Base-by-base conservation (phyloP, 2,888 invertebrate species). In the Arctia plantaginis region DNA sequence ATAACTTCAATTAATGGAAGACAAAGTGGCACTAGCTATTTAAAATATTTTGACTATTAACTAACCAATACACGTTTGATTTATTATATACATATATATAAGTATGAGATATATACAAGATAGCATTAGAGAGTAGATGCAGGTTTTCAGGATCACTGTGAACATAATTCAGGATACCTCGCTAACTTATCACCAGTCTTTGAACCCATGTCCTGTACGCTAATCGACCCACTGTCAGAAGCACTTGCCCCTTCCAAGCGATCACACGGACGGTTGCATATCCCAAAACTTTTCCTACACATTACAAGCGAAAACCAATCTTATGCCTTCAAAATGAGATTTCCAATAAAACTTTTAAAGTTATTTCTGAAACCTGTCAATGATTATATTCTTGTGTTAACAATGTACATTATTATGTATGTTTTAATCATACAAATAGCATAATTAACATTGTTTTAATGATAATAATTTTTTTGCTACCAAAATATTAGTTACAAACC, bases 141-240 rank as follows among this genome's bases (percentile, higher is more conserved):
- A 62, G 13, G n/a, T 59, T 62, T 68, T 83, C 76, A 75, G n/a
- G n/a, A 82, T 85, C 75, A 51, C 76, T 81, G 83, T 82, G 70
- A 78, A 64, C 75, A 77, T 83, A 85, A 80, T 79, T 80, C 77
- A 77, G 82, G 75, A 82, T 83, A 82, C 82, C 78, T 84, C 80
- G 76, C 77, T 79, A 82, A 88, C 82, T 87, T 88, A 88, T 88
- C 87, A 86, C 85, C 87, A 88, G 90, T 89, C 89, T 90, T 90
- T 90, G 89, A 89, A 91, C 91, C 91, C 91, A 89, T 89, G 89
- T 90, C 88, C 90, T 86, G 89, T 89, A 88, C 89, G 89, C 90
- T 92, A 92, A 93, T 93, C 92, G 93, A 92, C 92, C 92, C 89
- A 91, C 91, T 93, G 93, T 93, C 93, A 93, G 89, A 87, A 90